Base-by-base conservation (phyloP, 2,888 invertebrate genomes). In the Elegia similella region DNA sequence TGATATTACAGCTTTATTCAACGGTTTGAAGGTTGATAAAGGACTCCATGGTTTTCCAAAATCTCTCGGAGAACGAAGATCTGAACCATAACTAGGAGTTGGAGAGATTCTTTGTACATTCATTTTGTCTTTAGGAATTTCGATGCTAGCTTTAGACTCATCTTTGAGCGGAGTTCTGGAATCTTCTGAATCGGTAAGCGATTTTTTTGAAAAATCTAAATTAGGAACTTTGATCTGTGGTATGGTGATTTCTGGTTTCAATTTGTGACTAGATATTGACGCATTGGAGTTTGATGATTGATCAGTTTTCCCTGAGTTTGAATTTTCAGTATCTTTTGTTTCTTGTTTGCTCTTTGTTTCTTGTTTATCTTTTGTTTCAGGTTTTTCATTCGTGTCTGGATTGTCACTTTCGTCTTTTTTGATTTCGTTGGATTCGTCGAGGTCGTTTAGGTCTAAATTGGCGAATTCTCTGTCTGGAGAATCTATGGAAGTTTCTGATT, bases 401-500 rank as follows among this genome's bases (percentile, higher is more conserved):
- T 57, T 62, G 12, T 67, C 62, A 58, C 73, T 75, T 34, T 34
- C 17, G 46, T 73, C 80, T n/a, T 80, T 82, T 52, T 46, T 69
- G 50, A 62, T 84, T 65, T 64, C 84, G 71, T 81, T 75, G 48
- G 60, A 47, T 66, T 73, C 84, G 54, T 89, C 88, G 0, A 90
- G 69, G 50, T 89, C 89, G 60, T 90, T 89, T 0, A 92, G 72
- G 62, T 91, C 90, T 58, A 91, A 63, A 62, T 88, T 86, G 0
- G 87, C 89, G 42, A 88, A 89, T 65, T 91, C 92, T 64, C 81
- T 80, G 42, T 91, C 92, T 0, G 91, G 91, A 0, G 92, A 92
- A 66, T 91, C 92, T 52, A 90, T 86, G 0, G 92, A 92, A 0
- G 92, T 88, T 75, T 92, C 92, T 0, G 92, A 92, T 74, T 92